Percentiles rank a stretch among this genome's conserved stretches.
Evolutionary conservation across 2,888 invertebrate genomes (phyloP).

Genomic region (Autographa gamma): DNA sequence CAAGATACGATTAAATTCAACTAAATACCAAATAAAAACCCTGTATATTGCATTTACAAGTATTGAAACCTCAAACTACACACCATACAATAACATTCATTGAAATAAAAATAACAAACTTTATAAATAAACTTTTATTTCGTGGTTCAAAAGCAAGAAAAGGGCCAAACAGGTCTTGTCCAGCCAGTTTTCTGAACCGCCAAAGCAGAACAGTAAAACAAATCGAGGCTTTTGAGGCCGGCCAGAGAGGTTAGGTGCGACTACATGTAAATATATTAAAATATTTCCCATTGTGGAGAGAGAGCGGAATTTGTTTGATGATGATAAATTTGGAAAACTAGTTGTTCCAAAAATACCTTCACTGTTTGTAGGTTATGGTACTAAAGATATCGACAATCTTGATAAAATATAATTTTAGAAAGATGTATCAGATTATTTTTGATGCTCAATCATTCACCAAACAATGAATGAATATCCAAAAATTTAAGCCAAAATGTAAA

Average conservation of each 20-base stretch:
- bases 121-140: constrained; percentile 22
- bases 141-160: constrained; percentile 27
- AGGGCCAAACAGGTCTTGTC: constrained; percentile 46
- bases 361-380: neutral
- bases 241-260: constrained; percentile 3
- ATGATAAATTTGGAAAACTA: neutral
- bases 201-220: constrained; percentile 53
- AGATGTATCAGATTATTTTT: no score
- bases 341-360: neutral
- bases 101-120: neutral
- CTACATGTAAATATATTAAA: constrained; percentile 11
- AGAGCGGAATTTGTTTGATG: constrained; percentile 4
- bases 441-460: no score
- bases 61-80: no score
- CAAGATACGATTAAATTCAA: no score
- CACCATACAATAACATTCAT: neutral
- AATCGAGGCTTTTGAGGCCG: constrained; percentile 47
- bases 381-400: neutral
- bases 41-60: no score
- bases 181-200: constrained; percentile 31
- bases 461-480: neutral
- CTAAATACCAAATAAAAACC: no score
- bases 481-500: constrained; percentile 2
- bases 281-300: neutral
- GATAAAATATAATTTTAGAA: no score